Conservation (phyloP, 2,888 invertebrate species). For the Lasioglossum pauxillum region DNA sequence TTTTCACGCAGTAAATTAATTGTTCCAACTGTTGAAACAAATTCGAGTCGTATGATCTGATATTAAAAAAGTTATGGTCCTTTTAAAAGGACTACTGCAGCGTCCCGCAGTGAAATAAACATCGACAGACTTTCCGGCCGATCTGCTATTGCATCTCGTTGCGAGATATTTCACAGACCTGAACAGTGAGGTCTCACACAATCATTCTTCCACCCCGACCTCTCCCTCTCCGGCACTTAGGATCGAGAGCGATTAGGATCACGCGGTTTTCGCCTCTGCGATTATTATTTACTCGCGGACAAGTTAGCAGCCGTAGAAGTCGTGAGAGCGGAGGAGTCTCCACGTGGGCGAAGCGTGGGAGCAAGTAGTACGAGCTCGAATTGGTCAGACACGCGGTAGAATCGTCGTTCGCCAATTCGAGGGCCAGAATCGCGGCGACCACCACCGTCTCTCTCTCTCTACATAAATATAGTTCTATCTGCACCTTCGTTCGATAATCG, state of each 20-base stretch:
- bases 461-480: not conserved
- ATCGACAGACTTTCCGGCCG: not conserved
- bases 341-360: not conserved
- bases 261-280: not conserved
- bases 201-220: not conserved
- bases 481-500: slow-evolving; percentile 13
- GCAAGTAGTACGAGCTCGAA: slow-evolving; percentile 25
- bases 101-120: too few relatives aligned
- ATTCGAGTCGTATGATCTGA: too few relatives aligned
- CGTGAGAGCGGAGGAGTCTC: not conserved
- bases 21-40: too few relatives aligned
- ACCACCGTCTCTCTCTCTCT: slow-evolving; percentile 31
- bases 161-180: not conserved
- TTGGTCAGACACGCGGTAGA: slow-evolving; percentile 23
- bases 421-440: slow-evolving; percentile 26
- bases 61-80: too few relatives aligned
- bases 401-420: not conserved
- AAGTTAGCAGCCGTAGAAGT: not conserved
- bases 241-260: slow-evolving; percentile 8
- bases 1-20: too few relatives aligned
- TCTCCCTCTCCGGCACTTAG: not conserved
- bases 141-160: not conserved
- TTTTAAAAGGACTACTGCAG: too few relatives aligned
- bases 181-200: not conserved
- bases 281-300: not conserved